A percentile compares a stretch with the other conserved stretches of the same genome.
Conservation (phyloP, 2,797 vertebrate species). For the Psittacula echo region DNA sequence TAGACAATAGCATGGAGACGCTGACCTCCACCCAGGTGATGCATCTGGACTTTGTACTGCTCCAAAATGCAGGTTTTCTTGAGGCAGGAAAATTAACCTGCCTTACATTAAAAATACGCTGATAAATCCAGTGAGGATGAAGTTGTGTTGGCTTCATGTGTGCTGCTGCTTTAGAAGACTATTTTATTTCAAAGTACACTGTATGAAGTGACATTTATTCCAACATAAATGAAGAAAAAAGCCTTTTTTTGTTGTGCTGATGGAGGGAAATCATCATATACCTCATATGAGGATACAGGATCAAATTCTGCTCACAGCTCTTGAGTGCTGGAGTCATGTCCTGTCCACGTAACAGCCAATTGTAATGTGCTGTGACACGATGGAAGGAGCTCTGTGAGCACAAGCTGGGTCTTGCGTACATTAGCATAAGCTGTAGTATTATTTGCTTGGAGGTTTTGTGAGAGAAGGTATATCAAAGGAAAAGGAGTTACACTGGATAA, state of each 20-base stretch:
- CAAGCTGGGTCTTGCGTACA: background rate
- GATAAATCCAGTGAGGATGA: background rate
- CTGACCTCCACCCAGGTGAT: background rate
- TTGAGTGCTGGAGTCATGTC: background rate
- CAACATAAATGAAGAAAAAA: background rate
- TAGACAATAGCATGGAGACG: background rate
- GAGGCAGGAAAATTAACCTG: background rate
- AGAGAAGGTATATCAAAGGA: background rate
- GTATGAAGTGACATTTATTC: background rate
- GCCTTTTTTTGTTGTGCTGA: background rate
- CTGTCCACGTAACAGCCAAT: background rate
- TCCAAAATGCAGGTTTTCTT: background rate
- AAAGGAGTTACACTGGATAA: background rate
- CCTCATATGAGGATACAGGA: background rate
- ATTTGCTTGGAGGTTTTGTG: background rate
- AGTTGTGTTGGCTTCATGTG: background rate
- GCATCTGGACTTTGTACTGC: background rate
- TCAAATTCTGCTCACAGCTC: background rate
- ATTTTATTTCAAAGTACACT: background rate
- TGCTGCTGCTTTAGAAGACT: background rate
- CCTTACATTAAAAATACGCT: background rate
- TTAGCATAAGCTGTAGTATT: background rate
- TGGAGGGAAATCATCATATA: background rate
- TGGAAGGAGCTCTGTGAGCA: background rate
- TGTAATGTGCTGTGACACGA: background rate